Evolutionary conservation across 2,888 invertebrate species (phyloP), one percentile per base, ranked within the genome.

Genomic region (Eupeodes luniger): DNA sequence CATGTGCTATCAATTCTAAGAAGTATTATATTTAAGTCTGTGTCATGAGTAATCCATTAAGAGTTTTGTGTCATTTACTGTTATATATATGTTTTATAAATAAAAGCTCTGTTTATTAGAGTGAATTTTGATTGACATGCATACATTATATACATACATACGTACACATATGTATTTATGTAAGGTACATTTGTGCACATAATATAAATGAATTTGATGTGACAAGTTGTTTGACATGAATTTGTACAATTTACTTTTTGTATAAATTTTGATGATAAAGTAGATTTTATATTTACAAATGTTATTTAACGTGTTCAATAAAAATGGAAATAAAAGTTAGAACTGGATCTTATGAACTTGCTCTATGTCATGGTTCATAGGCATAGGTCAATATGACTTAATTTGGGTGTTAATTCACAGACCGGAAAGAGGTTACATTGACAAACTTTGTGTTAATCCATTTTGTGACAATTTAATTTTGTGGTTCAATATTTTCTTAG

Each of bases 51-150:
- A 62, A 62, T 62, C 62, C 40, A 16, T 40, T 40, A 44, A 62
- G 40, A 40, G 40, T 44, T 62, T 62, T 44, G 40, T 62, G 40
- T 62, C 40, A 62, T 62, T 62, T 19, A 62, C 34, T 59, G 59
- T 59, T 40, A 40, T 40, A 9, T 36, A 36, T 40, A 59, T 36
- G 7, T 59, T n/a, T 19, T 14, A 47, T 47, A 47, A 47, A 10
- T 11, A 59, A 36, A 36, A 62, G 2, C 16, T 62, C 16, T 62
- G 11, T 62, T 62, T 62, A 40, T 12, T 62, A 40, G 40, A 62
- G 16, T 62, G 40, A 62, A 44, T 40, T 40, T 62, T 62, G 40
- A 62, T 40, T 62, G 62, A 62, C 40, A 62, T 40, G 62, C 62
- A 44, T 59, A 47, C 47, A 47, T 10, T 11, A 12, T 12, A 11